phyloP scores from a whole-genome alignment of 2,888 invertebrate genomes.

The Sisyra nigra region DNA sequence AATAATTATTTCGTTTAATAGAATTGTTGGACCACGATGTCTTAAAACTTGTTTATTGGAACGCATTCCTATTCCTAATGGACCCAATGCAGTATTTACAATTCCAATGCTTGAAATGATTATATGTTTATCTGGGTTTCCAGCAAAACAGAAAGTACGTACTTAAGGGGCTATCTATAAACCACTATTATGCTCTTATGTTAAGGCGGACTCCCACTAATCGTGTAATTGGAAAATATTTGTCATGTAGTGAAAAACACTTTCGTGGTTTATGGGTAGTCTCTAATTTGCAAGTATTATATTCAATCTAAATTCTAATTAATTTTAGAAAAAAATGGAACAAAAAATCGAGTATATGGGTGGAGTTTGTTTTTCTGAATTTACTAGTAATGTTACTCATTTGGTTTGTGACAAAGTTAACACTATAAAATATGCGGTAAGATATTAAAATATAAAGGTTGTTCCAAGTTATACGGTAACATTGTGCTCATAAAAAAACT shows the following conservation, averaged over 20 bases:
- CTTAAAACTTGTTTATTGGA: slow-evolving; percentile 56
- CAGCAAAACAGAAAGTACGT: slow-evolving; percentile 29
- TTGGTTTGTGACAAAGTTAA: slow-evolving; percentile 61
- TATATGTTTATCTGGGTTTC: slow-evolving; percentile 46
- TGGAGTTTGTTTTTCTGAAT: slow-evolving; percentile 45
- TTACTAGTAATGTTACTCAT: slow-evolving; percentile 59
- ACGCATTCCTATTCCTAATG: slow-evolving; percentile 56
- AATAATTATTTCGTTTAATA: slow-evolving; percentile 25
- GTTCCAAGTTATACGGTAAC: not conserved
- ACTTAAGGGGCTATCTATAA: slow-evolving; percentile 2
- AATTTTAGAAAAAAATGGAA: slow-evolving; percentile 37
- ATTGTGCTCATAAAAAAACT: too few relatives aligned
- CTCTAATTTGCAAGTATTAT: too few relatives aligned
- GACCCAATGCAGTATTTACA: slow-evolving; percentile 59
- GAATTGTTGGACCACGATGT: slow-evolving; percentile 72
- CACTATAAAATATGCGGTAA: slow-evolving; percentile 61
- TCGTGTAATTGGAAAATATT: too few relatives aligned
- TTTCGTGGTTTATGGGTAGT: too few relatives aligned
- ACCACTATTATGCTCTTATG: slow-evolving; percentile 5
- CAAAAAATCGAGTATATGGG: slow-evolving; percentile 60
- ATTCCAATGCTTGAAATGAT: slow-evolving; percentile 62
- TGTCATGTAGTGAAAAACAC: too few relatives aligned
- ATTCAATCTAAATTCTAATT: slow-evolving; percentile 15
- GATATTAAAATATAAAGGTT: slow-evolving; percentile 15
- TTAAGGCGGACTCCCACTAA: too few relatives aligned